A percentile compares a stretch with the other conserved stretches of the same genome.
These are phyloP conservation scores for Momotus momota DNA, from an alignment of 2,797 vertebrate species.

Conservation along the genomic window DNA sequence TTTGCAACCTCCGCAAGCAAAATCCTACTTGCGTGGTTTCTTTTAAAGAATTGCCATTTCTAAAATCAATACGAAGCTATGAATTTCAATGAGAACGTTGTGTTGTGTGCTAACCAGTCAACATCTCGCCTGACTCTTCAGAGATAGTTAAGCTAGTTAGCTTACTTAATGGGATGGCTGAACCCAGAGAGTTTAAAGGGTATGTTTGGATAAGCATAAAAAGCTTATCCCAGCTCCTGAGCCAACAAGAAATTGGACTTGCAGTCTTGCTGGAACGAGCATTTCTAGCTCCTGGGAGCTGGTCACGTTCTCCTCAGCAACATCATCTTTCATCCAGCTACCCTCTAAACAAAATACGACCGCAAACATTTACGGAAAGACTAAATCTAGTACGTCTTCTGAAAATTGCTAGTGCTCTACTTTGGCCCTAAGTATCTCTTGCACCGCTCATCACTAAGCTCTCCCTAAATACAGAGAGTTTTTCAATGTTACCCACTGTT, in stretches of 20 bases:
- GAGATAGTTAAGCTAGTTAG: not conserved
- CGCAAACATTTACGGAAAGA: not conserved
- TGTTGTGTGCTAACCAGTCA: not conserved
- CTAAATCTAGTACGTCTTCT: not conserved
- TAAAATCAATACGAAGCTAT: not conserved
- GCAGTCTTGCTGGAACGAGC: not conserved
- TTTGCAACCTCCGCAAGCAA: not conserved
- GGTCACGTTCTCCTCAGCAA: not conserved
- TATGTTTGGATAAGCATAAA: not conserved
- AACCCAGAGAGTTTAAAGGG: not conserved
- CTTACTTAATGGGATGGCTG: not conserved
- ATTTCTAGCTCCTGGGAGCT: not conserved
- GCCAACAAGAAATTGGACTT: not conserved
- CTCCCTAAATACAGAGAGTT: not conserved
- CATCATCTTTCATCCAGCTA: not conserved
- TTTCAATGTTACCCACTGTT: not conserved
- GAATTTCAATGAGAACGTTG: not conserved
- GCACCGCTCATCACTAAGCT: not conserved
- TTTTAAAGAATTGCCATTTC: not conserved
- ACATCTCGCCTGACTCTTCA: not conserved
- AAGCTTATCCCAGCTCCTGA: not conserved
- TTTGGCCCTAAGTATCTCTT: not conserved
- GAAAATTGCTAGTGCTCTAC: not conserved
- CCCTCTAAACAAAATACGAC: not conserved
- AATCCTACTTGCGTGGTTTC: accelerated